Base-by-base conservation (phyloP, 2,113 vertebrate species). In the Clarias gariepinus region DNA sequence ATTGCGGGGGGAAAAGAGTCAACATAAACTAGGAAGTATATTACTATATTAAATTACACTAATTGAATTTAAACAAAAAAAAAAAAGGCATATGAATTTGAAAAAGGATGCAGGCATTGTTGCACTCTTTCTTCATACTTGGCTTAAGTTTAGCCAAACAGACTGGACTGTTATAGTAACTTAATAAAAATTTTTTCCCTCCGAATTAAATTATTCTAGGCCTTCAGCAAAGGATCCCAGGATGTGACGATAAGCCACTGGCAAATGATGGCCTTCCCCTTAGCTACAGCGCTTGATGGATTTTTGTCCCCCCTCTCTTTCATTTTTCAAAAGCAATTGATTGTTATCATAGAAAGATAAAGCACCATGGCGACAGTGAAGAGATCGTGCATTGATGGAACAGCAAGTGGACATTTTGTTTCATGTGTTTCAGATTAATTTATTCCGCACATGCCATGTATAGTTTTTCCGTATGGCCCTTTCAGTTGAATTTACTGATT, bases 281-380 rank as follows among this genome's bases (percentile, higher is more conserved):
- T 4, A 84, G 82, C 66, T 83, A 71, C 33, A 82, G 84, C 25
- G 60, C 86, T 57, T 83, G 64, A 83, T 83, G 81, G 81, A 69
- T 83, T 83, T 83, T 83, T 68, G 52, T 64, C 33, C 10, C 6
- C 28, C 7, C 15, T 79, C 57, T 81, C 78, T 81, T 84, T 73
- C 82, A 71, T 63, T 58, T 84, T 73, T 84, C 64, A 84, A 84
- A 84, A 58, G 18, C 61, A 73, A 88, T 81, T 89, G 81, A 91
- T 91, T 91, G 77, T 84, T 73, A 81, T 81, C 86, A 87, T 73
- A 83, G 60, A 86, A 52, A 85, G 81, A 53, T 81, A 80, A 82
- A 58, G 77, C 25, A 1, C 64, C 36, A 60, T 69, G 68, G 55
- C 21, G 47, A 63, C 53, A 68, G 78, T 69, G 78, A n/a, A 61